Percentiles rank a stretch among this genome's conserved stretches.
Evolutionary conservation across 2,888 invertebrate genomes (phyloP).

Genomic region (Exephanes ischioxanthus): DNA sequence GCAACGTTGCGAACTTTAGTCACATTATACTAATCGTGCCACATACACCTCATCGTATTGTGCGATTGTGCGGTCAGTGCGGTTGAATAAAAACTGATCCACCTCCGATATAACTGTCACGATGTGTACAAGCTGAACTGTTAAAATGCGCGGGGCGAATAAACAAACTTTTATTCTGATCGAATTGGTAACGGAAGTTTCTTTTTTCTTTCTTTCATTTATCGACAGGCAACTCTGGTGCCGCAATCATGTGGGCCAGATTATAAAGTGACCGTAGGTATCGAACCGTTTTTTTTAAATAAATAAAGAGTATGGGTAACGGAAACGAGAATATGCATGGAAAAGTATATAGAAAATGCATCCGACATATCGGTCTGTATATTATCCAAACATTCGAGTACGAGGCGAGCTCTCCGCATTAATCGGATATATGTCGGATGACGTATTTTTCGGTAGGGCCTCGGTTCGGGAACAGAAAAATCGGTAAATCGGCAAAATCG

Average conservation of each 20-base stretch:
- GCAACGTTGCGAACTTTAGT: no score
- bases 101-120: background rate
- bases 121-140: background rate
- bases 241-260: background rate
- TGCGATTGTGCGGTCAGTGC: background rate
- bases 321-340: no score
- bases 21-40: background rate
- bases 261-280: background rate
- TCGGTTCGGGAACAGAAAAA: no score
- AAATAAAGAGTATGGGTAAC: background rate
- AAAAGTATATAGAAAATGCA: no score
- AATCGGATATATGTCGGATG: no score
- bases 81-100: slow-evolving; percentile 13
- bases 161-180: background rate
- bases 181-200: background rate
- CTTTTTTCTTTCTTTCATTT: slow-evolving; percentile 6
- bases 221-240: slow-evolving; percentile 7
- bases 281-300: slow-evolving; percentile 9
- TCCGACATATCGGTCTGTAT: no score
- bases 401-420: no score
- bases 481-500: no score
- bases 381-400: no score
- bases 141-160: background rate
- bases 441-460: no score
- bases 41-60: background rate